Base-by-base conservation (phyloP, 1,140 invertebrate species). In the Drosophila subpulchrella region DNA sequence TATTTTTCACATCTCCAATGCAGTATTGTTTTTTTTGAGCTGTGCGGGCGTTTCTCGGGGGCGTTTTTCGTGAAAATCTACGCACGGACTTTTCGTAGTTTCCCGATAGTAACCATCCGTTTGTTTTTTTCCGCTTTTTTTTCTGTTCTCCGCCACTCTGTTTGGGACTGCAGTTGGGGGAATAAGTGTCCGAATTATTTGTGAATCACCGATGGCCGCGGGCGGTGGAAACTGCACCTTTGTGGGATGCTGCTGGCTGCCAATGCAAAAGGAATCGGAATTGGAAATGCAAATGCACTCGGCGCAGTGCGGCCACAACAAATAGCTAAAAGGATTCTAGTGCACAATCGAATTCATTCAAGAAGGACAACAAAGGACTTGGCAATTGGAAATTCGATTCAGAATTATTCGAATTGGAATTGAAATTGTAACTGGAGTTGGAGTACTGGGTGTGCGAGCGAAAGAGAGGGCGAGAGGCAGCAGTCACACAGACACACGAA, bases 21-120 rank as follows among this genome's bases (percentile, higher is more conserved):
- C 27, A 20, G 27, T 27, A 27, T 27, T 27, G 27, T 27, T 27
- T 27, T 27, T 27, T 27, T 27, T 27, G 27, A 27, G 53, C 48
- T 54, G 70, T 57, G 72, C 73, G 73, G 73, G 73, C 73, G 32
- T 34, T 34, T 34, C 8, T 10, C 27, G 27, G 72, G 60, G 73
- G 73, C 71, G 71, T 76, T 75, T 75, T 75, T 75, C 72, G 61
- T 75, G 60, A 75, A 75, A 75, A 75, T 75, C 62, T 75, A 75
- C 72, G 73, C 73, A 76, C 73, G 73, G 74, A 54, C 50, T 75
- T 75, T 75, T 66, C 72, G 73, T 76, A 76, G 72, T 75, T 66
- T 60, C 67, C 67, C 73, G 55, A 54, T 75, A 65, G 73, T 66
- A 75, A 75, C 17, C 48, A 75, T 74, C 71, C 71, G 39, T 75